Percentiles rank a stretch among this genome's conserved stretches.
phyloP scores from a whole-genome alignment of 2,113 vertebrate genomes.

The Empidonax alnorum region DNA sequence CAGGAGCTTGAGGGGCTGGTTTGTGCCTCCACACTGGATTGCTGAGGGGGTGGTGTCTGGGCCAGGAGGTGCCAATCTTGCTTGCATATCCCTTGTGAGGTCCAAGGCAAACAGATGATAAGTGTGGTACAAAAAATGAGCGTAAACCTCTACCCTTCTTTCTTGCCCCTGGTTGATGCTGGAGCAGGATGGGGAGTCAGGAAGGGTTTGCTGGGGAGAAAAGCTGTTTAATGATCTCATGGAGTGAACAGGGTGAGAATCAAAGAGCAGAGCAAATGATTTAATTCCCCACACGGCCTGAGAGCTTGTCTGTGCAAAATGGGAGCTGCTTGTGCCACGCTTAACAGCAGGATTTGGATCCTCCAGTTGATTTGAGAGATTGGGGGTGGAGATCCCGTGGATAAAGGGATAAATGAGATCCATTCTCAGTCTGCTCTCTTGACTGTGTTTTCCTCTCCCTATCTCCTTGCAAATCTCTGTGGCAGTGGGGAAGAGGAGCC shows the following conservation, averaged over 20 bases:
- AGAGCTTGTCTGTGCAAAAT: background rate
- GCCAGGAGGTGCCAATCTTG: background rate
- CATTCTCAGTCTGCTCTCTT: background rate
- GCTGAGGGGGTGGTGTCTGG: background rate
- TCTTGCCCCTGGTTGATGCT: background rate
- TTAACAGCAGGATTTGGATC: background rate
- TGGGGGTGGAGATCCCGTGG: background rate
- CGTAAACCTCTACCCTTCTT: background rate
- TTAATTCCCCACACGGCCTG: background rate
- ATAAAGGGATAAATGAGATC: background rate
- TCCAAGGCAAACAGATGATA: background rate
- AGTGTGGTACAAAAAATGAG: background rate
- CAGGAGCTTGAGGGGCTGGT: background rate
- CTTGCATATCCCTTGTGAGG: background rate
- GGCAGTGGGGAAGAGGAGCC: background rate
- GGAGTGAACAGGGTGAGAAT: background rate
- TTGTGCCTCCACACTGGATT: fast-evolving
- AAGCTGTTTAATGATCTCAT: background rate
- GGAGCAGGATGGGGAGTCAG: background rate
- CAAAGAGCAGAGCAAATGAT: background rate
- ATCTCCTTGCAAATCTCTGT: background rate
- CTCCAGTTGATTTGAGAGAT: background rate
- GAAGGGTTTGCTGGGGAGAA: background rate
- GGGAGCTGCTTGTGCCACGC: background rate
- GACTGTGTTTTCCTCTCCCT: background rate